Evolutionary conservation across 2,888 invertebrate genomes (phyloP).

Genomic region (Xylota segnis): DNA sequence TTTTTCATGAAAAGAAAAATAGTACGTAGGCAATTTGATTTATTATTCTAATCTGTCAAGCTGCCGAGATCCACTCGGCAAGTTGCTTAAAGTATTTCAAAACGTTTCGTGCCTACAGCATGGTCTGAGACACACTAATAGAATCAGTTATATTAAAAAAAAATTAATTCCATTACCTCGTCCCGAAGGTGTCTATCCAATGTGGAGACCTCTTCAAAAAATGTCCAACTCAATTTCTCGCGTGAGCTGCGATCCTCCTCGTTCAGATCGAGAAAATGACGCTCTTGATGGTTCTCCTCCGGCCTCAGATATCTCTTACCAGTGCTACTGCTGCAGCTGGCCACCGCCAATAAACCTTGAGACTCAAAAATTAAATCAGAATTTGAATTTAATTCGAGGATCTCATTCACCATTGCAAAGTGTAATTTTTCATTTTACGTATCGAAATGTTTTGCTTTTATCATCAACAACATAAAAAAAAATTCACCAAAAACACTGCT

Average conservation of each 20-base stretch:
- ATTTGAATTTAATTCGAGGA: conserved; percentile 78
- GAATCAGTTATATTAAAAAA: neutral
- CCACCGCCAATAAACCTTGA: conserved; percentile 64
- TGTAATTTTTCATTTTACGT: conserved; percentile 67
- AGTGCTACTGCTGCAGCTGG: conserved; percentile 42
- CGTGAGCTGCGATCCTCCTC: conserved; percentile 50
- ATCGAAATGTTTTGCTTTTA: conserved; percentile 31
- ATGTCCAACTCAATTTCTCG: conserved; percentile 80
- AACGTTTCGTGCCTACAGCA: no score
- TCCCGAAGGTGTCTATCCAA: conserved; percentile 79
- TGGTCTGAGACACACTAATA: no score
- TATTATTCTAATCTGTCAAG: neutral
- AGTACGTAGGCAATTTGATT: neutral
- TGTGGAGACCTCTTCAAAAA: conserved; percentile 79
- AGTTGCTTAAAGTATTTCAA: no score
- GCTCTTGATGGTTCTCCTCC: conserved; percentile 43
- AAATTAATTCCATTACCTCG: conserved; percentile 72
- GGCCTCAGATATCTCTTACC: conserved; percentile 31
- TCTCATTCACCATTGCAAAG: conserved; percentile 80
- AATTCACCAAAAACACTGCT: conserved; percentile 33
- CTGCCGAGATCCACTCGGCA: neutral
- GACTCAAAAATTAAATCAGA: conserved; percentile 79
- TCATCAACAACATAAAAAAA: conserved; percentile 39
- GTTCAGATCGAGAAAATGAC: conserved; percentile 48
- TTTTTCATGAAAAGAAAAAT: no score